Evolutionary conservation across 2,888 invertebrate genomes (phyloP).

Genomic region (Limnephilus lunatus): DNA sequence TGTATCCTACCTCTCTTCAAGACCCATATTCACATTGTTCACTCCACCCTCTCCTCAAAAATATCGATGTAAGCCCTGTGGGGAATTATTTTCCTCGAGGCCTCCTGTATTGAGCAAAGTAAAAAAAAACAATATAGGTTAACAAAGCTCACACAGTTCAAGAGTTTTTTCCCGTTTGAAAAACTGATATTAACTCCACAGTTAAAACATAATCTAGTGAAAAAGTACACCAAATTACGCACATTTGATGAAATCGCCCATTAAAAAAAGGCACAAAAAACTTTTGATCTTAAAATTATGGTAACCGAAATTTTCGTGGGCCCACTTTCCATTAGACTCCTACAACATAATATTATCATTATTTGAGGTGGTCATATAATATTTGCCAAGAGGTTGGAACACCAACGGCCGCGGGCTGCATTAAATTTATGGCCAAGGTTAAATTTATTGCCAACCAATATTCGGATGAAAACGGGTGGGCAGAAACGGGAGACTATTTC

Average conservation of each 20-base stretch:
- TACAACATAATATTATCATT: background rate
- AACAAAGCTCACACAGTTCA: too few species aligned
- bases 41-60: too few species aligned
- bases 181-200: background rate
- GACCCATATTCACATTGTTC: too few species aligned
- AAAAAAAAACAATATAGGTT: too few species aligned
- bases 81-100: too few species aligned
- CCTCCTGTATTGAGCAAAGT: too few species aligned
- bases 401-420: constrained; percentile 61
- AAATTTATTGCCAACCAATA: constrained; percentile 64
- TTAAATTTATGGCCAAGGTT: constrained; percentile 63
- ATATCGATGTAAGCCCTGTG: too few species aligned
- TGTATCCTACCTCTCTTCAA: too few species aligned
- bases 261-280: background rate
- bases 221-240: background rate
- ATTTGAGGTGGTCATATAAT: constrained; percentile 42
- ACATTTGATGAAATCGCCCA: background rate
- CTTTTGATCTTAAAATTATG: background rate
- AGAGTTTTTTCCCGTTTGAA: background rate
- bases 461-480: constrained; percentile 64
- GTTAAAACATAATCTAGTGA: background rate
- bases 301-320: background rate
- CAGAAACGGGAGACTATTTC: constrained; percentile 23
- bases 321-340: background rate
- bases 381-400: constrained; percentile 54